Evolutionary conservation across 2,888 invertebrate species (phyloP).

Genomic region (Hyles lineata): DNA sequence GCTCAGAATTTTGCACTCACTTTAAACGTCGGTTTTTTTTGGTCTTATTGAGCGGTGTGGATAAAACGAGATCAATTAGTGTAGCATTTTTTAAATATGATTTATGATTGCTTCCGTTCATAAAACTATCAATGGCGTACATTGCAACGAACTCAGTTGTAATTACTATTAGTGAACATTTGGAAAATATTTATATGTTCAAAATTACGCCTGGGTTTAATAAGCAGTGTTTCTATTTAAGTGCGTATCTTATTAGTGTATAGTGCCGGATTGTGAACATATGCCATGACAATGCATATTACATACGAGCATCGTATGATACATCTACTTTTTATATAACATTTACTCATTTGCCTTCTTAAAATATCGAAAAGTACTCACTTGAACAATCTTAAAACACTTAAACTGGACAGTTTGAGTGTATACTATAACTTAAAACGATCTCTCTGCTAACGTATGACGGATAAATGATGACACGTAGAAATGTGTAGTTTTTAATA

Average conservation of each 20-base stretch:
- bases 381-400: neutral
- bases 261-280: neutral
- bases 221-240: neutral
- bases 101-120: neutral
- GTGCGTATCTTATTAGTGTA: neutral
- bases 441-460: neutral
- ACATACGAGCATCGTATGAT: constrained; percentile 3
- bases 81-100: neutral
- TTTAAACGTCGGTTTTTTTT: too few relatives aligned
- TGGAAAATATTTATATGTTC: neutral
- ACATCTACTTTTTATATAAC: neutral
- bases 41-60: neutral
- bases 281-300: constrained; percentile 4
- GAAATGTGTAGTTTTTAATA: neutral
- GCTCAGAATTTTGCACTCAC: neutral
- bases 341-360: neutral
- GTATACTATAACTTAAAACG: neutral
- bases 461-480: neutral
- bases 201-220: neutral
- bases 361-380: neutral
- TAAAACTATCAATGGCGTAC: neutral
- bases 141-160: constrained; percentile 8
- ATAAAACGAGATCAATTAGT: neutral
- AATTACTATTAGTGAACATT: neutral
- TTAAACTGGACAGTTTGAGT: neutral